Evolutionary conservation across 2,888 invertebrate species (phyloP), one percentile per base, ranked within the genome.

Genomic region (Chymomyza caudatula): DNA sequence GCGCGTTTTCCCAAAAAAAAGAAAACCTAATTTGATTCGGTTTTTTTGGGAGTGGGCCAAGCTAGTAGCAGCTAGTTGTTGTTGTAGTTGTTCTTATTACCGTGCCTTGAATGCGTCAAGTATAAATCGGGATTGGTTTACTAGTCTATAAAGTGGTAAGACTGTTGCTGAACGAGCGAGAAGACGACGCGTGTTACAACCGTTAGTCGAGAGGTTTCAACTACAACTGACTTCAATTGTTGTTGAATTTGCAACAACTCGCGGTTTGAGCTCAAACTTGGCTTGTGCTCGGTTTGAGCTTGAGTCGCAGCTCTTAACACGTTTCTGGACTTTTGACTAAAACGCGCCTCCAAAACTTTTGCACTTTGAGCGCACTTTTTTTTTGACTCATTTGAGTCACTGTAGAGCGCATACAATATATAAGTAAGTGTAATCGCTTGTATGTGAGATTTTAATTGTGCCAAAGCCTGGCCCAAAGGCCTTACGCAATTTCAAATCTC

Each of bases 191-290:
- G 47, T 15, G 3, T 6, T 1, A 17, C 75, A 66, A 82, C 83
- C 83, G 74, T 70, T 71, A 75, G 74, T 75, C 69, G 69, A 65
- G 72, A 71, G 68, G 62, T 65, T 73, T 76, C 73, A 73, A 80
- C 77, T 78, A 71, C 75, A 80, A 82, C 82, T 82, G 85, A 80
- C 77, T 81, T 78, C 80, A 82, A 73, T 73, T 79, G 78, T 68
- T 67, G 80, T 73, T 78, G 73, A 71, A 68, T 71, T 76, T 73
- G 65, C 57, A 29, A 66, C 73, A 71, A 70, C 65, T 64, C 72
- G 59, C 65, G 52, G 37, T 47, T 25, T 65, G 77, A 67, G 71
- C 68, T 56, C 22, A 67, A 65, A 67, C 54, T 70, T 74, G 78
- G 80, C 60, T 59, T 54, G 47, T 25, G 49, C 29, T 42, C 11